These are phyloP conservation scores for Rostratula benghalensis DNA, from an alignment of 2,113 vertebrate species.

Conservation along the genomic window DNA sequence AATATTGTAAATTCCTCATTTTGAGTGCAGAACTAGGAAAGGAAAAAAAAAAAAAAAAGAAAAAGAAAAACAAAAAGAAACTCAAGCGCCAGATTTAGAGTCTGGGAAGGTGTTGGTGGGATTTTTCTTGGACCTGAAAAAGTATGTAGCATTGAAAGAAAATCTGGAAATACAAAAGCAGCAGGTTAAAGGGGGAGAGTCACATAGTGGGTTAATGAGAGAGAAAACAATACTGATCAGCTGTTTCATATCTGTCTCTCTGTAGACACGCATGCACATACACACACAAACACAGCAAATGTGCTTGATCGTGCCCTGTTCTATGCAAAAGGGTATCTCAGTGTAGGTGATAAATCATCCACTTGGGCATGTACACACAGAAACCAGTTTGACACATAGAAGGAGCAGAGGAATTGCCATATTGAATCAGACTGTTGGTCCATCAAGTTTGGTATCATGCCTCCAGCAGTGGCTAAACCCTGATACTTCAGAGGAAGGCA, in stretches of 20 bases:
- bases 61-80: background rate
- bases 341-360: slow-evolving; percentile 23
- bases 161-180: background rate
- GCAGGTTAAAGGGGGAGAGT: background rate
- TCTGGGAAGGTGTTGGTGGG: background rate
- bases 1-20: slow-evolving; percentile 44
- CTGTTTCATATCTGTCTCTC: background rate
- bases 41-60: background rate
- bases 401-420: slow-evolving; percentile 62
- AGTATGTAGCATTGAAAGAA: background rate
- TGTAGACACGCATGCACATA: background rate
- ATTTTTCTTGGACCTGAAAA: slow-evolving; percentile 4
- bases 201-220: background rate
- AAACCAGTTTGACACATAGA: slow-evolving; percentile 50
- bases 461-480: slow-evolving; percentile 56
- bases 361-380: slow-evolving; percentile 9
- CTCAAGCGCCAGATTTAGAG: background rate
- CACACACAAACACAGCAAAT: background rate
- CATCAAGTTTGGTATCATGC: slow-evolving; percentile 60
- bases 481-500: slow-evolving; percentile 18
- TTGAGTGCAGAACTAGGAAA: background rate
- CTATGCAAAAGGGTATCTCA: background rate
- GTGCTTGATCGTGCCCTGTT: background rate
- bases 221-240: background rate
- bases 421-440: slow-evolving; percentile 63